These are phyloP conservation scores for Daktulosphaira vitifoliae DNA, from an alignment of 1,140 invertebrate genomes.

Conservation along the genomic window DNA sequence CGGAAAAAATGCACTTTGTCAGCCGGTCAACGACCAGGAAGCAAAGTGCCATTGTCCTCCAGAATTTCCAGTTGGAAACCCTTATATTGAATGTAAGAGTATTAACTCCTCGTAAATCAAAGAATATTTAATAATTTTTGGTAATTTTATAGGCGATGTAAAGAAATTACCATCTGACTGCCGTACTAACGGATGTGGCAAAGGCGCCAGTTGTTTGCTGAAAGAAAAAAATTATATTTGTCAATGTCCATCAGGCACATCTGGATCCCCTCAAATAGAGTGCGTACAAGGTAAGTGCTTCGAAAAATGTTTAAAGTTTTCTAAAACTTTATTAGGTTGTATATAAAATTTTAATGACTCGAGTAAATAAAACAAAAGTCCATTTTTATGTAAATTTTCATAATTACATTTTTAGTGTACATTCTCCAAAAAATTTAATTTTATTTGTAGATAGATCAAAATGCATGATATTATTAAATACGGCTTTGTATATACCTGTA, in stretches of 20 bases:
- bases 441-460: constrained; percentile 2
- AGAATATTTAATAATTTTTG: constrained; percentile 34
- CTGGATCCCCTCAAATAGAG: constrained; percentile 61
- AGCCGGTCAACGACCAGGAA: constrained; percentile 52
- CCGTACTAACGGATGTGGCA: constrained; percentile 69
- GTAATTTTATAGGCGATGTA: constrained; percentile 49
- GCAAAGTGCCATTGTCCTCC: constrained; percentile 75
- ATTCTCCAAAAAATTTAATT: not conserved
- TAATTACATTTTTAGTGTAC: not conserved
- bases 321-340: not conserved
- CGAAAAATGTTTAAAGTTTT: not conserved
- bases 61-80: constrained; percentile 71
- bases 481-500: constrained; percentile 20
- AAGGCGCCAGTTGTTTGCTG: constrained; percentile 73
- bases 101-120: not conserved
- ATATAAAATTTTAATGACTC: no score
- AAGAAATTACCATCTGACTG: constrained; percentile 63
- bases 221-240: constrained; percentile 58
- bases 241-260: constrained; percentile 64
- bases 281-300: constrained; percentile 67
- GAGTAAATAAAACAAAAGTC: not conserved
- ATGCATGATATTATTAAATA: constrained; percentile 15
- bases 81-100: constrained; percentile 71
- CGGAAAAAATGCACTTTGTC: constrained; percentile 72
- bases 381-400: not conserved